Base-by-base conservation (phyloP, 2,888 invertebrate species). In the Phaonia tiefii region DNA sequence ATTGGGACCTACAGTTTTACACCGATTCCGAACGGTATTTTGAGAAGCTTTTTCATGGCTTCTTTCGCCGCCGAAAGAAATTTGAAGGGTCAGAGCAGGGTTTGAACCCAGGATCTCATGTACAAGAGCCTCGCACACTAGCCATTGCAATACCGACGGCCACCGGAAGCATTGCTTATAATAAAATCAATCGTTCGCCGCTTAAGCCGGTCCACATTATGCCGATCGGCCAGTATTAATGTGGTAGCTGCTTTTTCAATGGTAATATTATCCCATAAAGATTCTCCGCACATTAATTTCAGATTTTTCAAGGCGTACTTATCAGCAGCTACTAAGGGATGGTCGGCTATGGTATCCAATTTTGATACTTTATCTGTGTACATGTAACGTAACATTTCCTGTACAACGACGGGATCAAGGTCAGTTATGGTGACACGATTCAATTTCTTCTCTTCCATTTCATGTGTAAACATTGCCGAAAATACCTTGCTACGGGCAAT, bases 381-480 rank as follows among this genome's bases (percentile, higher is more conserved):
- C 85, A 99, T 98, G 92, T 98, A 99, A 86, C 98, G 94, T 83
- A 99, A 92, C 98, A 99, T 98, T 92, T 99, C 99, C 85, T 97
- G 92, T 89, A 99, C 93, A 81, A 99, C 99, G 91, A 99, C 99
- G 90, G 98, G 97, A 91, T 99, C 99, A 63, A 99, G 98, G 91
- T 99, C 99, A 66, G 96, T 96, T 89, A 97, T 97, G 91, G 97
- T 97, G 51, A 99, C 99, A 87, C 98, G 94, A 92, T 98, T 99
- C 91, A 97, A 95, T 92, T 98, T 98, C 85, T 97, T 93, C 90
- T 99, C 99, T 90, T 98, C 97, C 98, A 99, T 99, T 92, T 99
- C 98, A 91, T 99, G 99, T 91, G 98, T 98, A 91, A 99, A 99
- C 99, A 99, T 99, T 82, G 99, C 99, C 88, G 98, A 97, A 92